phyloP scores from a whole-genome alignment of 2,113 vertebrate species.

The Tyto alba region DNA sequence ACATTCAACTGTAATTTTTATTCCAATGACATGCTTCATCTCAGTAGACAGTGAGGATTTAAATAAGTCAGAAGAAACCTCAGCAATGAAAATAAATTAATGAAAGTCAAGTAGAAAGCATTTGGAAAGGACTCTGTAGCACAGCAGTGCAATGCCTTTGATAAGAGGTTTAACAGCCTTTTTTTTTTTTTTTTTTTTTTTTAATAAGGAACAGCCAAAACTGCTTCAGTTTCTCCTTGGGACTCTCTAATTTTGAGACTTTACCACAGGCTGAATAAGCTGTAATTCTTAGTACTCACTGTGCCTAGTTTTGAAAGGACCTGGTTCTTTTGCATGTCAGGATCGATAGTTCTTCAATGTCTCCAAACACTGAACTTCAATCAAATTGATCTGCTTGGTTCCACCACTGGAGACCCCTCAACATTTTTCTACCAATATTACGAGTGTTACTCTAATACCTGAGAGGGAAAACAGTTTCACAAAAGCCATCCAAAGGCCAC shows the following conservation, averaged over 20 bases:
- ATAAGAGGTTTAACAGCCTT: background rate
- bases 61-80: background rate
- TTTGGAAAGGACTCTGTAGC: background rate
- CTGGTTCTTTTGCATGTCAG: background rate
- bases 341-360: background rate
- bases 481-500: background rate
- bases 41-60: background rate
- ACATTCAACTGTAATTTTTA: background rate
- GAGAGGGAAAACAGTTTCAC: background rate
- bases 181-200: background rate
- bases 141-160: background rate
- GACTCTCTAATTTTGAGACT: background rate
- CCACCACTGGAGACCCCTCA: background rate
- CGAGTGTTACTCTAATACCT: background rate
- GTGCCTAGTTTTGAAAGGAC: background rate
- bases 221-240: background rate
- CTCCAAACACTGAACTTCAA: background rate
- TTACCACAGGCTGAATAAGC: background rate
- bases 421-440: background rate
- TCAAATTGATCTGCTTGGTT: background rate
- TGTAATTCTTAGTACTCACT: background rate
- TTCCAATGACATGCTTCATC: background rate
- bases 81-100: background rate
- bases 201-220: background rate
- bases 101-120: background rate